These are phyloP conservation scores for Sphaeramia orbicularis DNA, from an alignment of 2,797 vertebrate species.

Conservation along the genomic window DNA sequence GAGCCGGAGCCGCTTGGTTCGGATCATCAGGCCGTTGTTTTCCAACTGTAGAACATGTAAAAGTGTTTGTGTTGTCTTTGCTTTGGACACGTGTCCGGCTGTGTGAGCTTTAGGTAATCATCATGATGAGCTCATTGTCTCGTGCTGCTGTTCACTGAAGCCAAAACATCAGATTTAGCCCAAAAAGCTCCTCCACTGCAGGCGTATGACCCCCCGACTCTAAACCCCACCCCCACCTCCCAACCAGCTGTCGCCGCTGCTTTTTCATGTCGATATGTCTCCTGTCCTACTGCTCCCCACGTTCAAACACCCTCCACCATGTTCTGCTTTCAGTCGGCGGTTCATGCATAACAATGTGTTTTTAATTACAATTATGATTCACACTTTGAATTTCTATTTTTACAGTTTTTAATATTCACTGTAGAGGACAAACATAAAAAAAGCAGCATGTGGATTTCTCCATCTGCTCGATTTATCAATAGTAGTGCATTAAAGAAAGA, in stretches of 20 bases:
- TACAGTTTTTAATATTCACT: too few species aligned
- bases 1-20: too few species aligned
- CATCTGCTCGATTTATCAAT: too few species aligned
- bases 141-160: conserved; percentile 37
- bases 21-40: too few species aligned
- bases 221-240: conserved; percentile 8
- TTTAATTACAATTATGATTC: too few species aligned
- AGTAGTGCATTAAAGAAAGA: too few species aligned
- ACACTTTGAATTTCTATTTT: too few species aligned
- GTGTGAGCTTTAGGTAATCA: conserved; percentile 51
- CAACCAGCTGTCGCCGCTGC: conserved; percentile 65
- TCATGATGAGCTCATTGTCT: conserved; percentile 59
- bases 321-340: too few species aligned
- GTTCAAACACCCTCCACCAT: too few species aligned
- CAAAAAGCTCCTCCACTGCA: conserved; percentile 42
- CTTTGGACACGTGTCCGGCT: conserved; percentile 19
- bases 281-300: neutral
- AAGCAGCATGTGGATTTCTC: too few species aligned
- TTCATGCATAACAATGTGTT: neutral
- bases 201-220: conserved; percentile 37
- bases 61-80: neutral
- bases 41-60: too few species aligned
- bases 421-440: too few species aligned
- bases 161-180: conserved; percentile 63
- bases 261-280: neutral